phyloP scores from a whole-genome alignment of 1,140 invertebrate species.

The Anagrus nilaparvatae region DNA sequence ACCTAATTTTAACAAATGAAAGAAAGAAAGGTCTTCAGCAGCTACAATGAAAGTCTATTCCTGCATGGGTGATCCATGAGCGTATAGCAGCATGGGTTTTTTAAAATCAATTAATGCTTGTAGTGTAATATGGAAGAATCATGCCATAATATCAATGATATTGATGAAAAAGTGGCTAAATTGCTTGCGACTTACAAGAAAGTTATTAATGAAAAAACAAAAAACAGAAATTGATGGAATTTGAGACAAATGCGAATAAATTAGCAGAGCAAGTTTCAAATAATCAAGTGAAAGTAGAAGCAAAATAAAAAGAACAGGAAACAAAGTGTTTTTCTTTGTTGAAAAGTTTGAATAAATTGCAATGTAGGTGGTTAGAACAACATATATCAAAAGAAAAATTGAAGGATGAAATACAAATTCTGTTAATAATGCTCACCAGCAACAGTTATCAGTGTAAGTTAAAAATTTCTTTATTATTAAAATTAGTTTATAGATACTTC shows the following conservation, averaged over 20 bases:
- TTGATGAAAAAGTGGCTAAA: conserved; percentile 27
- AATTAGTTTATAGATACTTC: no score
- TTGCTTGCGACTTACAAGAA: conserved; percentile 19
- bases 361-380: conserved; percentile 58
- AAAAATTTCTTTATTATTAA: no score
- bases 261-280: conserved; percentile 34
- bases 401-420: conserved; percentile 73
- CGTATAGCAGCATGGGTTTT: conserved; percentile 55
- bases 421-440: conserved; percentile 67
- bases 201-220: conserved; percentile 13
- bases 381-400: conserved; percentile 66
- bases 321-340: conserved; percentile 58
- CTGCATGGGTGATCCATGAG: conserved; percentile 58
- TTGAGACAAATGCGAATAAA: conserved; percentile 25
- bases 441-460: conserved; percentile 68
- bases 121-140: conserved; percentile 27
- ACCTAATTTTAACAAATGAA: conserved; percentile 24
- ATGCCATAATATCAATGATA: conserved; percentile 15
- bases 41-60: conserved; percentile 44
- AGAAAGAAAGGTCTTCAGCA: conserved; percentile 12
- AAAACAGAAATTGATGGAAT: conserved; percentile 18
- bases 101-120: conserved; percentile 32
- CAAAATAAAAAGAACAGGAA: conserved; percentile 53
- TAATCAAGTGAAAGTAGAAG: conserved; percentile 29
- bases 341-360: conserved; percentile 62